Base-by-base conservation (phyloP, 2,888 invertebrate species). In the Pheosia tremula region DNA sequence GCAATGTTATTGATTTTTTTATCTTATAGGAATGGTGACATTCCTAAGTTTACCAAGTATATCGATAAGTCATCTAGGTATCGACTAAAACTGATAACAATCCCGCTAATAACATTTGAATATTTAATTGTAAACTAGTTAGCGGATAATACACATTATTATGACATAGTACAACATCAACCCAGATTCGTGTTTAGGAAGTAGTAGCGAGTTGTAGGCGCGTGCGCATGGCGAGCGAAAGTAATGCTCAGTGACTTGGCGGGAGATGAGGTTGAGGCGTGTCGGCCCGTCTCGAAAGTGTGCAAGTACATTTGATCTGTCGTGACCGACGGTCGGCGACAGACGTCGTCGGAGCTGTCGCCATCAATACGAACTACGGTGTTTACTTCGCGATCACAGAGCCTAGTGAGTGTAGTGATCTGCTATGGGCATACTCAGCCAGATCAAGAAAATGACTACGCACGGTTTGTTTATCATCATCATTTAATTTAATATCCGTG, bases 351-450 rank as follows among this genome's bases (percentile, higher is more conserved):
- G 77, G 77, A 71, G 67, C 72, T 80, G 80, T 68, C 68, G 68
- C 69, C 62, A 68, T 67, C 73, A 72, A 63, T 63, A 62, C 67
- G 45, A 49, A 56, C 63, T 59, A 57, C 66, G 60, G 63, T 73
- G 68, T 69, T 62, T 63, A 68, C 68, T 64, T 66, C 61, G 70
- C 60, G 66, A 71, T 24, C 24, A 24, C 24, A 2, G 24, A 2
- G 24, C 74, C 65, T 59, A 59, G 59, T 56, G 66, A 62, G 58
- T 68, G 60, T 67, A 59, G 62, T 64, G 60, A 58, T 55, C 13
- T 58, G 71, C 67, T 57, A 93, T 93, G 93, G 93, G 93, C 57
- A 91, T 93, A 77, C 76, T 93, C 61, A 92, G 93, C 81, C 93
- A 93, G 73, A 88, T 93, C 56, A 92, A 89, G 82, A 92, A 85